Evolutionary conservation across 2,113 vertebrate genomes (phyloP).

Genomic region (Charadrius vociferus): DNA sequence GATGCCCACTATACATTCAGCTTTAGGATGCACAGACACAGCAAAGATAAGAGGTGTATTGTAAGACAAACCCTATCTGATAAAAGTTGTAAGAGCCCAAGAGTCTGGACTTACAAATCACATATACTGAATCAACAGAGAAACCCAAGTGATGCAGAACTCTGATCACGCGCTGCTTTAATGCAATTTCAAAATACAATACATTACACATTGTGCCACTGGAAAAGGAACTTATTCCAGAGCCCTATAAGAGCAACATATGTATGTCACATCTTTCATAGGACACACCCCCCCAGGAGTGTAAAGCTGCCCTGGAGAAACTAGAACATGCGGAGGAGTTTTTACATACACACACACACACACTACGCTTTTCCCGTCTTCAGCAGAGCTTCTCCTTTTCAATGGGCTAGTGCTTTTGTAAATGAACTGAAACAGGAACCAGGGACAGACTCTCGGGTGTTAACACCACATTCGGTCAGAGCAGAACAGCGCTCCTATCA

Average conservation of each 20-base stretch:
- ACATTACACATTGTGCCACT: not conserved
- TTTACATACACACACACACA: not conserved
- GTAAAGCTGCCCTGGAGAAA: not conserved
- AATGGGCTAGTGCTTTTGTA: not conserved
- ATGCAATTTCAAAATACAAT: not conserved
- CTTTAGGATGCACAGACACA: not conserved
- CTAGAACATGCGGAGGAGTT: not conserved
- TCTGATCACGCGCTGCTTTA: not conserved
- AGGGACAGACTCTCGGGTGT: not conserved
- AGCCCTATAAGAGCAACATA: not conserved
- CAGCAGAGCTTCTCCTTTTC: not conserved
- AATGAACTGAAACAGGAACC: not conserved
- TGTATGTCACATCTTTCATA: not conserved
- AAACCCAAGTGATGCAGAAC: not conserved
- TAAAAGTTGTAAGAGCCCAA: not conserved
- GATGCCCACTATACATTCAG: not conserved
- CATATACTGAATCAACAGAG: not conserved
- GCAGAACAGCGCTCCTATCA: not conserved
- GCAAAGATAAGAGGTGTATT: not conserved
- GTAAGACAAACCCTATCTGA: not conserved
- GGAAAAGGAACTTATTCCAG: not conserved
- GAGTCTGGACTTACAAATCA: not conserved
- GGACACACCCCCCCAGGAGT: not conserved
- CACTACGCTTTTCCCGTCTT: not conserved
- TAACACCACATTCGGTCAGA: not conserved